Evolutionary conservation across 1,140 invertebrate species (phyloP).

Genomic region (Centruroides sculpturatus): DNA sequence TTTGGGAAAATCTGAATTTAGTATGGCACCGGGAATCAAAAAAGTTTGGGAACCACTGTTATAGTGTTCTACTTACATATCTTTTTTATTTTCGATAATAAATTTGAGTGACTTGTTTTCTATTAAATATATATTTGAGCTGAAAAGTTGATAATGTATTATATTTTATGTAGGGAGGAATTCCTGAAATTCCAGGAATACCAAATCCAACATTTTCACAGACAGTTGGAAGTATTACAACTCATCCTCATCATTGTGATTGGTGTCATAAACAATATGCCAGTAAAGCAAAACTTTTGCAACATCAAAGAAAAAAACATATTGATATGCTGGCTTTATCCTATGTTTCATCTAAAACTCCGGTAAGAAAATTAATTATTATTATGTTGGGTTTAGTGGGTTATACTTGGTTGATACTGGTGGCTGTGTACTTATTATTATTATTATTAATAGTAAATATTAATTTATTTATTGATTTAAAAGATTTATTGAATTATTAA

Average conservation of each 20-base stretch:
- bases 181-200: slow-evolving; percentile 31
- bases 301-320: slow-evolving; percentile 66
- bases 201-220: slow-evolving; percentile 49
- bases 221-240: slow-evolving; percentile 55
- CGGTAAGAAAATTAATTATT: not conserved
- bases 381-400: too few species aligned
- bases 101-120: too few species aligned
- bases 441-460: not conserved
- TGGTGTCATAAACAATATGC: slow-evolving; percentile 78
- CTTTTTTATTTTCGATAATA: too few species aligned
- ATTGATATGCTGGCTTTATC: slow-evolving; percentile 28
- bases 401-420: too few species aligned
- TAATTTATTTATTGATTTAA: not conserved
- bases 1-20: too few species aligned
- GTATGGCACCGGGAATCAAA: too few species aligned
- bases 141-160: too few species aligned
- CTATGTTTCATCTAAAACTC: slow-evolving; percentile 3
- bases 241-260: slow-evolving; percentile 53
- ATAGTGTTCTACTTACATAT: too few species aligned
- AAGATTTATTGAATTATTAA: not conserved
- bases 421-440: too few species aligned
- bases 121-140: too few species aligned
- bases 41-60: too few species aligned
- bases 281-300: slow-evolving; percentile 60
- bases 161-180: slow-evolving; percentile 22